Conservation (phyloP, 2,888 invertebrate genomes). For the Buathra laborator region DNA sequence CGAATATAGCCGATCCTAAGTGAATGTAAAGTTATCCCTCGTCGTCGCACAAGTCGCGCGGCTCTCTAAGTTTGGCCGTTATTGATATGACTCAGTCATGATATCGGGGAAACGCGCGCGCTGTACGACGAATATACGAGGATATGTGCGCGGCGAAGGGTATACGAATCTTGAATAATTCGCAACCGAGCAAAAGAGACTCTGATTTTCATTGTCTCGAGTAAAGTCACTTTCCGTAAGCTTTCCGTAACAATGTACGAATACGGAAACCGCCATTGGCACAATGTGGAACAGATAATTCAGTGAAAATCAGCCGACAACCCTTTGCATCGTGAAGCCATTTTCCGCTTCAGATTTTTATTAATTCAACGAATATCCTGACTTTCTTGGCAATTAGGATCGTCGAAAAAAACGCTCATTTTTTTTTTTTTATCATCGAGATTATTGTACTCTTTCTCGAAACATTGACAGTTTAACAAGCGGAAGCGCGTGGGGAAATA, state of each 20-base stretch:
- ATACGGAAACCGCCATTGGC: background rate
- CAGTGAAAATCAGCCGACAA: background rate
- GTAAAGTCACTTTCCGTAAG: constrained; percentile 13
- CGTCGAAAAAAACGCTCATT: too few species aligned
- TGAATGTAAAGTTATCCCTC: constrained; percentile 60
- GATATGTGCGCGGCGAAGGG: background rate
- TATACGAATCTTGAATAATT: constrained; percentile 48
- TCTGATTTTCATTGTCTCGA: constrained; percentile 39
- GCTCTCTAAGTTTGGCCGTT: constrained; percentile 53
- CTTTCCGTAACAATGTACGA: background rate
- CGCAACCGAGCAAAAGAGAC: background rate
- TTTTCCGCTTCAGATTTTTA: too few species aligned
- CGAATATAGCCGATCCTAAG: constrained; percentile 46
- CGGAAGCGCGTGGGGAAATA: too few species aligned
- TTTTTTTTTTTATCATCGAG: too few species aligned
- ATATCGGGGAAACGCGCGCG: constrained; percentile 41
- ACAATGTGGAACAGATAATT: constrained; percentile 4
- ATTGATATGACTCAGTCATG: constrained; percentile 62
- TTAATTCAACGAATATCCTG: too few species aligned
- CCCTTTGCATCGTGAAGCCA: background rate
- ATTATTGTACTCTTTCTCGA: too few species aligned
- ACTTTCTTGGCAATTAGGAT: too few species aligned
- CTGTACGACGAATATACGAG: constrained; percentile 19
- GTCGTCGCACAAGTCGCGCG: constrained; percentile 6
- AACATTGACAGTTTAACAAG: too few species aligned